Evolutionary conservation across 2,797 vertebrate genomes (phyloP), one percentile per base, ranked within the genome.

Genomic region (Pteronotus mesoamericanus): DNA sequence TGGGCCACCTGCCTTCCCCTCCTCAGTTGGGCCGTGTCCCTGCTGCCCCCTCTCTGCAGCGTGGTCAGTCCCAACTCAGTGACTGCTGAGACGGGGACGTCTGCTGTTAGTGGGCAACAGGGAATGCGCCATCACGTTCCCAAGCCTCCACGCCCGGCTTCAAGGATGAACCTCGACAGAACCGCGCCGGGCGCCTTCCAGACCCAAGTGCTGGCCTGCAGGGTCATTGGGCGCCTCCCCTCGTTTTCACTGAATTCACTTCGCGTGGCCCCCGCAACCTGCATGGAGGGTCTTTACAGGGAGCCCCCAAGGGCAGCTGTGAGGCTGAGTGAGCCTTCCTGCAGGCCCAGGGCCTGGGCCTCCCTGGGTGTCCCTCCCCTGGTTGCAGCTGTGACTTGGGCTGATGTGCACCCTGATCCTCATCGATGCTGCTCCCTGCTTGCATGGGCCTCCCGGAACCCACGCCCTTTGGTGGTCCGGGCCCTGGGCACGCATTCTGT

Each of bases 401-500:
- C 37, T 1, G 2, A 37, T 1, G 29, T 48, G 26, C 0, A 1
- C 14, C 24, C 37, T 44, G 34, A 14, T 2, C 5, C 12, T 6
- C 22, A 39, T 26, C 4, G 0, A 1, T 1, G 10, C 21, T 0
- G 4, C 12, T 57, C 39, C 39, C 37, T 5, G 11, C 66, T 64
- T 16, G 2, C 61, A 53, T 42, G 48, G 68, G 68, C 26, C 59
- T 6, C 61, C 4, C 0, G 32, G 61, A 57, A 39, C 71, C 64
- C 0, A 3, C 6, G 11, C n/a, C 32, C 3, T 51, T 32, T 5
- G 2, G 1, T 2, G 16, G 48, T 44, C 39, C 0, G 0, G 19
- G 10, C 21, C 74, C 39, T 15, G 0, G 61, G 46, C 37, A 6
- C 15, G 0, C 16, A 3, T n/a, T 3, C n/a, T 24, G 46, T 5